These are phyloP conservation scores for Drosophila barbarae DNA, from an alignment of 2,888 invertebrate species.

Conservation along the genomic window DNA sequence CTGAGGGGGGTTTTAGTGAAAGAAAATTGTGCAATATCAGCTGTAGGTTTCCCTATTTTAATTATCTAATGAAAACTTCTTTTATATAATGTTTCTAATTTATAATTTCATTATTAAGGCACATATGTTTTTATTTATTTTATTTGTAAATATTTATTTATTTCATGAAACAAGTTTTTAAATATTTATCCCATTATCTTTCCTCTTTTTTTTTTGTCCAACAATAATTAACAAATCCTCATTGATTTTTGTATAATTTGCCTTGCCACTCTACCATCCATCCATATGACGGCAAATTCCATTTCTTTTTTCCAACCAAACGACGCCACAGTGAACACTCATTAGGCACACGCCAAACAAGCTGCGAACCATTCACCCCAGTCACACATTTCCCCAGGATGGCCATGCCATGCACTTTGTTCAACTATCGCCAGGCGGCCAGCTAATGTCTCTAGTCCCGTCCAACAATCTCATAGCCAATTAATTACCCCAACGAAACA, in stretches of 20 bases:
- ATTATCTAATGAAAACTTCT: no score
- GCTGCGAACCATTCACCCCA: conserved; percentile 33
- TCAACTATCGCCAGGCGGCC: conserved; percentile 23
- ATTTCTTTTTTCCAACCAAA: conserved; percentile 3
- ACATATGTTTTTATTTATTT: background rate
- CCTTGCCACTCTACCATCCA: conserved; percentile 2
- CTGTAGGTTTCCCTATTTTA: background rate
- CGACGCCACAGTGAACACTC: conserved; percentile 21
- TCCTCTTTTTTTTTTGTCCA: background rate
- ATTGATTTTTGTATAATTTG: conserved; percentile 3
- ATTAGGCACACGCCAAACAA: conserved; percentile 42
- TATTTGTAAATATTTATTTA: background rate
- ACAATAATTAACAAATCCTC: background rate
- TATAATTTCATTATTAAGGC: no score
- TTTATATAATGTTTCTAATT: no score
- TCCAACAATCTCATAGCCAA: conserved; percentile 50
- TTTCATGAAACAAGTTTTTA: background rate
- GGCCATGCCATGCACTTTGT: conserved; percentile 6
- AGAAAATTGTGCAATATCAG: background rate
- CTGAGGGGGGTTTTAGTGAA: background rate
- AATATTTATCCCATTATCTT: background rate
- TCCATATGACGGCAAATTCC: background rate
- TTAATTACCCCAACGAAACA: conserved; percentile 57
- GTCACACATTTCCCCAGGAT: conserved; percentile 15
- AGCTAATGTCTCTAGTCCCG: conserved; percentile 25